Base-by-base conservation (phyloP, 2,888 invertebrate species). In the Odontocerum albicorne region DNA sequence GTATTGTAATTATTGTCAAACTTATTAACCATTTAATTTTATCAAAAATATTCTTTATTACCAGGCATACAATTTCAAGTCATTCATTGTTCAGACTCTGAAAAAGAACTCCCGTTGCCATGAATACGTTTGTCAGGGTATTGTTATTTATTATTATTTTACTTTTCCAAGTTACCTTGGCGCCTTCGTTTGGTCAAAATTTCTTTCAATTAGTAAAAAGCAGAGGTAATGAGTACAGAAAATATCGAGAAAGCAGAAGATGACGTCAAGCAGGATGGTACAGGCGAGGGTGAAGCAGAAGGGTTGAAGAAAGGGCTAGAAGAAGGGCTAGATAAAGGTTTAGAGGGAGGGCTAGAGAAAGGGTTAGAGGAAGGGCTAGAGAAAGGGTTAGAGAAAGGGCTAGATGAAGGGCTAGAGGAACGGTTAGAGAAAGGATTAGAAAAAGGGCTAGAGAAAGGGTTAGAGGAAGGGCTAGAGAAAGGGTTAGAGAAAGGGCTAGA, bases 191-290 rank as follows among this genome's bases (percentile, higher is more conserved):
- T n/a, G n/a, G n/a, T n/a, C n/a, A 27, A 10, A 27, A 27, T 27
- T 27, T 7, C 10, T 27, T 27, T 27, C 27, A 4, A 10, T 27
- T 27, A 27, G 27, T 27, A 7, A 10, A 27, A 36, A 36, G n/a
- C n/a, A n/a, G n/a, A n/a, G n/a, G n/a, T n/a, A 12, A 36, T 36
- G 15, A 36, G 15, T 36, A 8, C 12, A 7, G 15, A 46, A n/a
- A 40, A 22, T 43, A 22, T 3, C 12, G 21, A 13, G 16, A 33
- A 36, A 21, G 7, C 12, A 44, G 67, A 67, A 51, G 64, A 64
- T 13, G 64, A 62, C 49, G 33, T 44, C 42, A 70, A 68, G 57
- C 4, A 4, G 4, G 10, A 27, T 7, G 4, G 6, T 7, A 10
- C 4, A 27, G 10, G 6, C 4, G 27, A 27, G 27, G 10, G 6